Evolutionary conservation across 1,140 invertebrate genomes (phyloP).

Genomic region (Orius insidiosus): DNA sequence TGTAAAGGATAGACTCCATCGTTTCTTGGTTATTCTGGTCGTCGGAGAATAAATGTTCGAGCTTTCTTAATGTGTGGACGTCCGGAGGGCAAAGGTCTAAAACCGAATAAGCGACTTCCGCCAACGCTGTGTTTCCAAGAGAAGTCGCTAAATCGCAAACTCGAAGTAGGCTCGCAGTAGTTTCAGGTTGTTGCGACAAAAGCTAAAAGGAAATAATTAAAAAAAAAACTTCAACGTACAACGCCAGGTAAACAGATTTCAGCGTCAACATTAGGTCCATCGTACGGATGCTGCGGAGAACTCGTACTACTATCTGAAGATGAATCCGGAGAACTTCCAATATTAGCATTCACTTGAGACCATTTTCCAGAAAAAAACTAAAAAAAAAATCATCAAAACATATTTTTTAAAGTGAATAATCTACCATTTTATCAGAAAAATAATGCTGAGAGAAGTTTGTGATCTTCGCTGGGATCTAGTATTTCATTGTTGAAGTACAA

Average conservation of each 20-base stretch:
- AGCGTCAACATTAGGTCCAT: conserved; percentile 60
- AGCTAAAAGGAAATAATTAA: no score
- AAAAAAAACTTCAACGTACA: no score
- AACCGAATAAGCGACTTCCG: conserved; percentile 13
- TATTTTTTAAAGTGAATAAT: no score
- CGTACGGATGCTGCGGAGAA: conserved; percentile 64
- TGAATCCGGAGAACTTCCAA: conserved; percentile 72
- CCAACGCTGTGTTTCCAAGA: conserved; percentile 11
- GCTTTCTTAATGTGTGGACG: not conserved
- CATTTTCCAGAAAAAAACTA: conserved; percentile 75
- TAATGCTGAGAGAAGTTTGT: conserved; percentile 73
- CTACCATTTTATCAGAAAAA: conserved; percentile 82
- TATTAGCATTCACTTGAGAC: conserved; percentile 57
- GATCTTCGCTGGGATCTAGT: conserved; percentile 72
- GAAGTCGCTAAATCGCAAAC: conserved; percentile 13
- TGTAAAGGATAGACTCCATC: conserved; percentile 57
- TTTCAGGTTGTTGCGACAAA: conserved; percentile 7
- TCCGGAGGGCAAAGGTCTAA: conserved; percentile 14
- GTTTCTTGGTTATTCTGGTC: conserved; percentile 22
- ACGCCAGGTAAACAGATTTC: conserved; percentile 83
- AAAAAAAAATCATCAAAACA: no score
- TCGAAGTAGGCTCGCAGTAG: conserved; percentile 5
- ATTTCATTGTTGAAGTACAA: conserved; percentile 78
- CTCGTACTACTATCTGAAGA: conserved; percentile 76
- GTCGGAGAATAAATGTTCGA: conserved; percentile 10